Evolutionary conservation across 2,888 invertebrate genomes (phyloP).

Genomic region (Lycia hirtaria): DNA sequence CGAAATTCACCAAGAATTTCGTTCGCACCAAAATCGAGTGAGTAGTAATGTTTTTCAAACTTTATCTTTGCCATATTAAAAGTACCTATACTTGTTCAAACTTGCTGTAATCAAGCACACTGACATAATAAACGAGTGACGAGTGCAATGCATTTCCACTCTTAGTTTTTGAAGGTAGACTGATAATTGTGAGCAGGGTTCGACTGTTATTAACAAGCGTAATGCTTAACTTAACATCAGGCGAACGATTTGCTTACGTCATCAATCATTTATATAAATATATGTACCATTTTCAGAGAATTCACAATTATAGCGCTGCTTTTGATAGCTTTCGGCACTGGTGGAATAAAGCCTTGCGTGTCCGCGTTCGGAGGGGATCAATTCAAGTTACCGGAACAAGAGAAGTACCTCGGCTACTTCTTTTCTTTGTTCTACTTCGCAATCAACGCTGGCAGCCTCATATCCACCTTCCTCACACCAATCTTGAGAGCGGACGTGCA

Average conservation of each 20-base stretch:
- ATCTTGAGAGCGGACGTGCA: conserved; percentile 91
- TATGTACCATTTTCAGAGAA: conserved; percentile 71
- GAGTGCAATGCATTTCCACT: too few species aligned
- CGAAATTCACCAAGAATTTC: not conserved
- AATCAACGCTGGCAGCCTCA: conserved; percentile 95
- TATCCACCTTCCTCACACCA: conserved; percentile 95
- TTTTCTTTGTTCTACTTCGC: conserved; percentile 98
- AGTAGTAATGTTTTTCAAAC: not conserved
- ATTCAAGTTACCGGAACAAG: conserved; percentile 93
- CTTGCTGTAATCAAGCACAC: too few species aligned
- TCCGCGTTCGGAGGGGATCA: conserved; percentile 98
- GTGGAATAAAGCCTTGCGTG: conserved; percentile 98
- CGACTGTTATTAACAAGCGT: too few species aligned
- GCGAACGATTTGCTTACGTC: too few species aligned
- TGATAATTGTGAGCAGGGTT: too few species aligned
- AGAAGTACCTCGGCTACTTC: conserved; percentile 91
- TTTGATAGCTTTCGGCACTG: conserved; percentile 95
- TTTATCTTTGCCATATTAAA: too few species aligned
- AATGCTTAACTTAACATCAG: too few species aligned
- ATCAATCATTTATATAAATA: too few species aligned
- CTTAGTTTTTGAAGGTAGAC: too few species aligned
- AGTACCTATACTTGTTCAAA: too few species aligned
- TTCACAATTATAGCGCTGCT: conserved; percentile 88
- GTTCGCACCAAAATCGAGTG: not conserved
- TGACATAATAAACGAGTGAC: too few species aligned